These are phyloP conservation scores for Tylochromis polylepis DNA, from an alignment of 2,113 vertebrate species.

Conservation along the genomic window DNA sequence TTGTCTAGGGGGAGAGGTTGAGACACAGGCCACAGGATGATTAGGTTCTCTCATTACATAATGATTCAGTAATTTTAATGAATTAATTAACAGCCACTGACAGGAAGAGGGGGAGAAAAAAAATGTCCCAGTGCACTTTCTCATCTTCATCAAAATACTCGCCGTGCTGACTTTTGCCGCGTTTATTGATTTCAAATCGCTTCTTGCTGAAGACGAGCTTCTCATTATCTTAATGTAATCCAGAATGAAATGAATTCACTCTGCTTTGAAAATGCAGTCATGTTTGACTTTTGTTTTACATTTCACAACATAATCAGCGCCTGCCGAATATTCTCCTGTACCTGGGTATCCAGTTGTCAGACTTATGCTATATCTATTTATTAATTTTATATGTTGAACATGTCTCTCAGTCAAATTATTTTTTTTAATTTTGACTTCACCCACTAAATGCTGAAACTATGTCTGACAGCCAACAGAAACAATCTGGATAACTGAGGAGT, in stretches of 20 bases:
- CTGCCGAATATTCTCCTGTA: background rate
- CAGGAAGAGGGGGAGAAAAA: background rate
- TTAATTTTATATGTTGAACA: background rate
- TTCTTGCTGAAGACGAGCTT: constrained; percentile 13
- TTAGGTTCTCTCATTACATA: constrained; percentile 63
- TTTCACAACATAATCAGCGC: constrained; percentile 24
- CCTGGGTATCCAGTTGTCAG: background rate
- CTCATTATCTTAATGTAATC: constrained; percentile 34
- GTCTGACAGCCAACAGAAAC: background rate
- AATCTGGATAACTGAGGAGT: background rate
- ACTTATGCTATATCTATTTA: background rate
- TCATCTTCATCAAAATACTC: constrained; percentile 30
- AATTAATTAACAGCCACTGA: constrained; percentile 53
- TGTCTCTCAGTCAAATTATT: background rate
- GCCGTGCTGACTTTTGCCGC: background rate
- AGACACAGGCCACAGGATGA: constrained; percentile 47
- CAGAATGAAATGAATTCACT: constrained; percentile 8
- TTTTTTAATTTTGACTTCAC: background rate
- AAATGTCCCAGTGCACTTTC: background rate
- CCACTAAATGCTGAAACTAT: background rate
- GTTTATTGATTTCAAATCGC: constrained; percentile 41
- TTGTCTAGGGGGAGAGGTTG: constrained; percentile 47
- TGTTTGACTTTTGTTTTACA: constrained; percentile 16
- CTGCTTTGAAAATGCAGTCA: constrained; percentile 17
- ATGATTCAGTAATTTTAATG: constrained; percentile 56